Evolutionary conservation across 2,113 vertebrate species (phyloP).

Genomic region (Centropus unirufus): DNA sequence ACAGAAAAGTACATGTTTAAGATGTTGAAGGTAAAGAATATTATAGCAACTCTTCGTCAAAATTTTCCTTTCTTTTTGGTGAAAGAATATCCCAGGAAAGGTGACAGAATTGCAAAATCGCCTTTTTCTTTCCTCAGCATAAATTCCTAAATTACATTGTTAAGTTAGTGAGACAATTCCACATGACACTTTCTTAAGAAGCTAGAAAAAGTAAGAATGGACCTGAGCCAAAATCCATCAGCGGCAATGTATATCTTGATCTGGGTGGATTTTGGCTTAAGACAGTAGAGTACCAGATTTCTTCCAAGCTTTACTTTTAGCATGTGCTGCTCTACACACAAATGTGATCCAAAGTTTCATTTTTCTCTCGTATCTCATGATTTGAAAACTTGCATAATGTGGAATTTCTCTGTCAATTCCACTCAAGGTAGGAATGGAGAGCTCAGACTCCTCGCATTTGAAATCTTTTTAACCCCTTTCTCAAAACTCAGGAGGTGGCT

Average conservation of each 20-base stretch:
- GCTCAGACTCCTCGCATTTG: background rate
- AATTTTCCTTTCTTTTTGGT: background rate
- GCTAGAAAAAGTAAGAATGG: background rate
- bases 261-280: background rate
- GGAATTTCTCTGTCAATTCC: background rate
- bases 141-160: background rate
- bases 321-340: background rate
- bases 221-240: background rate
- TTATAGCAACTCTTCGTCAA: background rate
- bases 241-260: background rate
- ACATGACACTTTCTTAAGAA: background rate
- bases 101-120: background rate
- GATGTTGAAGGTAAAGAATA: background rate
- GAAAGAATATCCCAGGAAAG: background rate
- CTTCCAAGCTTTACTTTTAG: background rate
- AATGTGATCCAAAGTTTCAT: background rate
- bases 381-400: background rate
- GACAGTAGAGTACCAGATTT: background rate
- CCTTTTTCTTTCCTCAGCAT: background rate
- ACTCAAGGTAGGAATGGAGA: background rate
- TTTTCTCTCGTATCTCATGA: background rate
- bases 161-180: background rate
- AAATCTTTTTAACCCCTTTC: background rate
- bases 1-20: background rate
- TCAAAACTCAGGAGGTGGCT: background rate